phyloP scores from a whole-genome alignment of 2,888 invertebrate genomes.

The Nomada flava region DNA sequence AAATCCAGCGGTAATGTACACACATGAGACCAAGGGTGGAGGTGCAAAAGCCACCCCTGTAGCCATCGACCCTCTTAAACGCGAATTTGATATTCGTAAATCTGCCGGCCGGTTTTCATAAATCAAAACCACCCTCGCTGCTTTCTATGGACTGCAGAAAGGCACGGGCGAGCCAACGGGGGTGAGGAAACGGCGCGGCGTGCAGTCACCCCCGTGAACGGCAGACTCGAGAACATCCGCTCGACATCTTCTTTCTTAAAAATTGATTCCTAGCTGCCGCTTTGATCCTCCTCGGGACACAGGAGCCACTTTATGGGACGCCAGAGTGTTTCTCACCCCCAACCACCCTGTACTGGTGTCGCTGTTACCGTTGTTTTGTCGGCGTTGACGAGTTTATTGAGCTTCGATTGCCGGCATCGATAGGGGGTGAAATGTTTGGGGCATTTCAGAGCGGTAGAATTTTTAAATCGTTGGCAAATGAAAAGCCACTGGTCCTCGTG shows the following conservation, averaged over 20 bases:
- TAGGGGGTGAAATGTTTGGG: not conserved
- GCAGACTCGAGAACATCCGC: constrained; percentile 79
- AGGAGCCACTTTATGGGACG: constrained; percentile 21
- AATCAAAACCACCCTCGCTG: constrained; percentile 81
- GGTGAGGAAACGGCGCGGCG: constrained; percentile 23
- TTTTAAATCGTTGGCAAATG: not conserved
- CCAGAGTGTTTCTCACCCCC: constrained; percentile 37
- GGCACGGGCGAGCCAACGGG: constrained; percentile 49
- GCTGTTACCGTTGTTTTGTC: constrained; percentile 26
- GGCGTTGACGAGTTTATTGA: constrained; percentile 16
- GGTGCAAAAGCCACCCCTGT: constrained; percentile 36
- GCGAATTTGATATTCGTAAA: constrained; percentile 84
- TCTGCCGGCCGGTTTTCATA: constrained; percentile 82
- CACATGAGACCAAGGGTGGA: constrained; percentile 68
- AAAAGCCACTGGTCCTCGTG: too few relatives aligned
- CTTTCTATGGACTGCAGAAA: constrained; percentile 50
- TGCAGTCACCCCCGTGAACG: constrained; percentile 57
- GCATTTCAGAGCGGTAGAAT: not conserved
- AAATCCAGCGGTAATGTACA: constrained; percentile 73
- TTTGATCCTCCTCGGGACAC: constrained; percentile 64
- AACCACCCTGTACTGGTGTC: too few relatives aligned
- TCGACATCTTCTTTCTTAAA: constrained; percentile 81
- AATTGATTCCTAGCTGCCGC: constrained; percentile 77
- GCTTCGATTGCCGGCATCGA: constrained; percentile 8
- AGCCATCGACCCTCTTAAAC: constrained; percentile 75